Base-by-base conservation (phyloP, 2,888 invertebrate species). In the Leucophora obtusa region DNA sequence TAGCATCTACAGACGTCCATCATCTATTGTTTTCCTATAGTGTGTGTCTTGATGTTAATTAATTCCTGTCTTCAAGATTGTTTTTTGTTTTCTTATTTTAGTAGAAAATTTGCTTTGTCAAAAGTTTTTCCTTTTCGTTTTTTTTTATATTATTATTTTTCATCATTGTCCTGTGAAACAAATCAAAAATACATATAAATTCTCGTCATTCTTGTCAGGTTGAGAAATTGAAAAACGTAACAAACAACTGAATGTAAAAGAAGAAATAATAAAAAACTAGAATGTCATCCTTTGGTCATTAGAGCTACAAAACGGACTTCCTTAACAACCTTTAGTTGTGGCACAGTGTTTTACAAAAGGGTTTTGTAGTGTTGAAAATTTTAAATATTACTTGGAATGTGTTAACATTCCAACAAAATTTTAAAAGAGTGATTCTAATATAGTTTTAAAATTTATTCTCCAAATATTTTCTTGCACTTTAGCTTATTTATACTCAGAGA, bases 1-100 rank as follows among this genome's bases (percentile, higher is more conserved):
- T n/a, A 17, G 33, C 58, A 43, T 73, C 59, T 65, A 70, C 50
- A 59, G 77, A 69, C 56, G 76, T 76, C 69, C 59, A 56, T 77
- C 70, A 66, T 65, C 81, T 74, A 74, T 81, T 81, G 77, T 81
- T 77, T 81, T 66, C 69, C 60, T 33, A 77, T 54, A 70, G 70
- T 28, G 28, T 75, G 63, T 56, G 81, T 66, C 75, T 81, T 78
- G 84, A 85, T 87, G 88, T 88, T 89, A 89, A 89, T 89, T 89
- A 89, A 89, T 89, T 89, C 89, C 85, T 87, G 87, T 89, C 84
- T 89, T 89, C 86, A 87, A 89, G 87, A 86, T 85, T 86, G 35
- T 28, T 35, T 51, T 58, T 47, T 51, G 53, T 50, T 17, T 33
- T 59, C 4, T 43, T 51, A 28, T 70, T 62, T 63, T 18, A 28